Conservation (phyloP, 37 sponge, comb jelly and placozoan species). For the Oscarella lobularis region DNA sequence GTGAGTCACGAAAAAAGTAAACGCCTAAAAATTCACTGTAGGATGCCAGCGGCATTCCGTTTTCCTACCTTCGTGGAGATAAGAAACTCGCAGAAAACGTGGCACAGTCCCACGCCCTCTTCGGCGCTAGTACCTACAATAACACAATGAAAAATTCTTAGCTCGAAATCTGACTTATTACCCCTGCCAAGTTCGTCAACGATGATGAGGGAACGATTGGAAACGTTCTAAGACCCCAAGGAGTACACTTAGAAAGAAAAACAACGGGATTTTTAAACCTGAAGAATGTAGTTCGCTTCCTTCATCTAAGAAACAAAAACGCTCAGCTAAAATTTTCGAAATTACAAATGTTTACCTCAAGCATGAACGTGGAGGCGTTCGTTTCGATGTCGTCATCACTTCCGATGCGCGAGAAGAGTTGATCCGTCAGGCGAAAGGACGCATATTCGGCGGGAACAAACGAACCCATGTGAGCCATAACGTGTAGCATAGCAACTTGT, state of each 20-base stretch:
- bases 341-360: conserved; percentile 48
- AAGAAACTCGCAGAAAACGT: conserved; percentile 84
- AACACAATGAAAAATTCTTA: not conserved
- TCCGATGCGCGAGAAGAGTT: conserved; percentile 89
- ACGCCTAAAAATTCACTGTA: conserved; percentile 14
- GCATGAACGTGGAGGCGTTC: conserved; percentile 93
- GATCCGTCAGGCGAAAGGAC: conserved; percentile 68
- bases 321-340: not conserved
- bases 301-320: conserved; percentile 53
- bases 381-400: conserved; percentile 93
- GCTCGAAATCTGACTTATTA: not conserved
- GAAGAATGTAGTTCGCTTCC: conserved; percentile 80
- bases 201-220: conserved; percentile 51
- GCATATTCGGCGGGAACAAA: conserved; percentile 94
- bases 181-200: conserved; percentile 92
- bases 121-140: conserved; percentile 73
- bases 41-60: not conserved
- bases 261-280: conserved; percentile 13
- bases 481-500: conserved; percentile 75
- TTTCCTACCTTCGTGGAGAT: conserved; percentile 28
- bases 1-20: conserved; percentile 80
- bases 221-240: not conserved
- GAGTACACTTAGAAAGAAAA: not conserved
- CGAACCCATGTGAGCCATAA: conserved; percentile 92
- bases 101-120: conserved; percentile 92